phyloP scores from a whole-genome alignment of 1,140 invertebrate genomes.

The Pectinophora gossypiella region DNA sequence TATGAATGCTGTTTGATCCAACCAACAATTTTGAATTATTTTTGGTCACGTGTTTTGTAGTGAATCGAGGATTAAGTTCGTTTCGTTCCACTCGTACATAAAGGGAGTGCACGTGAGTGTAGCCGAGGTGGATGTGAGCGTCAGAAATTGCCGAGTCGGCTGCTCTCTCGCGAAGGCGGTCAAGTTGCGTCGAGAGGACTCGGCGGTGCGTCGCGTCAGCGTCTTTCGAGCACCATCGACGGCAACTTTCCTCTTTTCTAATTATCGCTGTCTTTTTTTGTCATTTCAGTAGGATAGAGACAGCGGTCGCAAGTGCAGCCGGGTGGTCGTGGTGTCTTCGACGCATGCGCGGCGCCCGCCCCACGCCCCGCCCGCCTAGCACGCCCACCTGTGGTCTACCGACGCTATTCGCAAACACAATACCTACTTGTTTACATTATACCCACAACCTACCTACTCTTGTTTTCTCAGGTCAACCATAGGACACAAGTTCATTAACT shows the following conservation, averaged over 20 bases:
- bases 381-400: conserved; percentile 66
- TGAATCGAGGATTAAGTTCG: too few species aligned
- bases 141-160: conserved; percentile 38
- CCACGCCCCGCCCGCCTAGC: conserved; percentile 29
- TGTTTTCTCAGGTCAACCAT: not conserved
- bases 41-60: too few species aligned
- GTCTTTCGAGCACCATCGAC: conserved; percentile 44
- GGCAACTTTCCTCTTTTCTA: conserved; percentile 26
- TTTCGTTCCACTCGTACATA: too few species aligned
- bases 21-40: too few species aligned
- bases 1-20: too few species aligned
- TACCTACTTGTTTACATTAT: conserved; percentile 28
- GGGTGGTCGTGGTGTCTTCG: conserved; percentile 30
- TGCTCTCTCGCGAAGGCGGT: conserved; percentile 51
- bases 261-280: conserved; percentile 45
- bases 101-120: too few species aligned
- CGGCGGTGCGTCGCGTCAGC: conserved; percentile 42
- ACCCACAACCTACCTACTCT: not conserved
- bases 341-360: conserved; percentile 51
- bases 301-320: too few species aligned
- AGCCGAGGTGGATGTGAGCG: not conserved
- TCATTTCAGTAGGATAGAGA: conserved; percentile 54
- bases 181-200: conserved; percentile 54
- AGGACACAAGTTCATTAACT: not conserved
- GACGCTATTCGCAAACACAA: conserved; percentile 38